Evolutionary conservation across 2,113 vertebrate genomes (phyloP).

Genomic region (Rhinolophus ferrumequinum): DNA sequence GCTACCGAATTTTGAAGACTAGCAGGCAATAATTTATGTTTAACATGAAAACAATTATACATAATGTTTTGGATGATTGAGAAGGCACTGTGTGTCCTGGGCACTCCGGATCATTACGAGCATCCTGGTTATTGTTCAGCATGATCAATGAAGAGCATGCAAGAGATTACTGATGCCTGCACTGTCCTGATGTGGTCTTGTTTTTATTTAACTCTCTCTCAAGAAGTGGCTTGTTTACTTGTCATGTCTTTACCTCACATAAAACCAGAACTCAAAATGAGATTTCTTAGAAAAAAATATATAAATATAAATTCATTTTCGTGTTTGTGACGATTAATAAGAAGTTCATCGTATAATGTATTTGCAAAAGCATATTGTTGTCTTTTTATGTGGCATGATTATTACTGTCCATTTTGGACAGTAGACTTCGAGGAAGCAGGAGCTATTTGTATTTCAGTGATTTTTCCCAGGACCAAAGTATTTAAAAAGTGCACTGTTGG

Average conservation of each 20-base stretch:
- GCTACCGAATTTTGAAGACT: neutral
- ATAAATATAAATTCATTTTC: neutral
- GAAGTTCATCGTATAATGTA: neutral
- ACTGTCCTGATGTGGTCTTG: neutral
- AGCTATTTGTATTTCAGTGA: neutral
- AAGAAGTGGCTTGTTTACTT: neutral
- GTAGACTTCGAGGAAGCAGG: neutral
- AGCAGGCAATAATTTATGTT: neutral
- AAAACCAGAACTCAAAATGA: slow-evolving; percentile 46
- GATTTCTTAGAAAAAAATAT: slow-evolving; percentile 43
- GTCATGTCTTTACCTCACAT: neutral
- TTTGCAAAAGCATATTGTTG: neutral
- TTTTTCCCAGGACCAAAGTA: neutral
- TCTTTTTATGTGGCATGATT: neutral
- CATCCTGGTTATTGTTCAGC: neutral
- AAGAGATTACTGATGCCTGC: neutral
- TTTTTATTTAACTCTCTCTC: neutral
- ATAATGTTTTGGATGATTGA: neutral
- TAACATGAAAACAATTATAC: neutral
- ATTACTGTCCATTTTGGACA: neutral
- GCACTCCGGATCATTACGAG: neutral
- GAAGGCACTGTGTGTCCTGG: neutral
- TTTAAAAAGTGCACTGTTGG: neutral
- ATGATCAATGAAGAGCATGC: neutral
- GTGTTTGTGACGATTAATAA: neutral